Conservation (phyloP, 2,113 vertebrate genomes). For the Steatornis caripensis region DNA sequence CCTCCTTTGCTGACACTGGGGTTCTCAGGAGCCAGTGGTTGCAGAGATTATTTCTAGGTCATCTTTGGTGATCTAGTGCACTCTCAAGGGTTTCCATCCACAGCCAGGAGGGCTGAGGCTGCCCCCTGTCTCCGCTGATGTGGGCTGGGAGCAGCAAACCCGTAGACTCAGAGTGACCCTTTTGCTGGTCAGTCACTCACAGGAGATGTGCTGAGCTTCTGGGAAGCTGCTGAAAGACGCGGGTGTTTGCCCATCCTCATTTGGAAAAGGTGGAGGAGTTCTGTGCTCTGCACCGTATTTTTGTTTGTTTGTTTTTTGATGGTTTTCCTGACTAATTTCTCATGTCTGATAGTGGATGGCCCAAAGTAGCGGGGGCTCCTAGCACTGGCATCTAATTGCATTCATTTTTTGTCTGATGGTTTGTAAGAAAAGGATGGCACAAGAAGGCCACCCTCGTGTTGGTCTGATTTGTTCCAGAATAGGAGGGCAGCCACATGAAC, state of each 20-base stretch:
- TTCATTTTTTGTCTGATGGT: not conserved
- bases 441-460: not conserved
- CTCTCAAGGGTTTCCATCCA: not conserved
- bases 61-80: not conserved
- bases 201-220: not conserved
- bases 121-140: not conserved
- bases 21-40: not conserved
- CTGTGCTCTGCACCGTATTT: accelerated
- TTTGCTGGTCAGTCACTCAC: not conserved
- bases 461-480: not conserved
- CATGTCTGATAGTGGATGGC: not conserved
- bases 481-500: not conserved
- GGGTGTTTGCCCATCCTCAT: accelerated
- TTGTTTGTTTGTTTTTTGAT: not conserved
- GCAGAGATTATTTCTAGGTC: not conserved
- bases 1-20: not conserved
- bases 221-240: not conserved
- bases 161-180: not conserved
- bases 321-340: not conserved
- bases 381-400: not conserved
- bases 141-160: not conserved
- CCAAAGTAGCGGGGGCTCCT: not conserved
- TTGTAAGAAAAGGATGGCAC: not conserved
- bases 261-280: not conserved
- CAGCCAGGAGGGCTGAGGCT: not conserved